Evolutionary conservation across 2,797 vertebrate genomes (phyloP).

Genomic region (Mareca penelope): DNA sequence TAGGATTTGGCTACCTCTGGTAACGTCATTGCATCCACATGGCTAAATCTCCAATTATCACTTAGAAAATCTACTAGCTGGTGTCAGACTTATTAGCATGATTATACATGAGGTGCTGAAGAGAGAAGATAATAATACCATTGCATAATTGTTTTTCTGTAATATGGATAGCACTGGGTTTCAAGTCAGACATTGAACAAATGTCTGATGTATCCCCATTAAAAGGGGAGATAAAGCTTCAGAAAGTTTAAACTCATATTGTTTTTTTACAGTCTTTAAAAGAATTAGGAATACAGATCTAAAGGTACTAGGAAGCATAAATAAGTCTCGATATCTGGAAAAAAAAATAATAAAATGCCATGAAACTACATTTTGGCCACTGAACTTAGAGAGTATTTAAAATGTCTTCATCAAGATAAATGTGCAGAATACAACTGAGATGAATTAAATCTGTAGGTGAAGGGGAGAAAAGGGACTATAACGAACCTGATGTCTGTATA

Average conservation of each 20-base stretch:
- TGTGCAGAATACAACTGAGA: not conserved
- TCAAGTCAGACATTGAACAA: not conserved
- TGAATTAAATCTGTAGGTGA: not conserved
- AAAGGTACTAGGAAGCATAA: not conserved
- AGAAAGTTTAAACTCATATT: not conserved
- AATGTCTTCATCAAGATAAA: not conserved
- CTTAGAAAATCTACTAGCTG: constrained; percentile 18
- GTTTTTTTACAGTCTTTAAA: not conserved
- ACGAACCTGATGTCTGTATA: not conserved
- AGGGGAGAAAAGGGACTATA: not conserved
- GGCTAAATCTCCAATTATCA: not conserved
- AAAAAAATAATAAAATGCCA: not conserved
- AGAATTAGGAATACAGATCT: not conserved
- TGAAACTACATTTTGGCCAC: not conserved
- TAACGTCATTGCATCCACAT: not conserved
- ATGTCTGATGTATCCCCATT: not conserved
- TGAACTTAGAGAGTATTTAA: not conserved
- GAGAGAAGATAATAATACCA: not conserved
- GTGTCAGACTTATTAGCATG: not conserved
- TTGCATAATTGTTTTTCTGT: not conserved
- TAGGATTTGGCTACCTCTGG: not conserved
- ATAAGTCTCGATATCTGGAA: not conserved
- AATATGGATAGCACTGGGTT: not conserved
- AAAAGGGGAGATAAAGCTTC: not conserved
- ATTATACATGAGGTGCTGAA: constrained; percentile 27